Base-by-base conservation (phyloP, 2,113 vertebrate species). In the Phyllopteryx taeniolatus region DNA sequence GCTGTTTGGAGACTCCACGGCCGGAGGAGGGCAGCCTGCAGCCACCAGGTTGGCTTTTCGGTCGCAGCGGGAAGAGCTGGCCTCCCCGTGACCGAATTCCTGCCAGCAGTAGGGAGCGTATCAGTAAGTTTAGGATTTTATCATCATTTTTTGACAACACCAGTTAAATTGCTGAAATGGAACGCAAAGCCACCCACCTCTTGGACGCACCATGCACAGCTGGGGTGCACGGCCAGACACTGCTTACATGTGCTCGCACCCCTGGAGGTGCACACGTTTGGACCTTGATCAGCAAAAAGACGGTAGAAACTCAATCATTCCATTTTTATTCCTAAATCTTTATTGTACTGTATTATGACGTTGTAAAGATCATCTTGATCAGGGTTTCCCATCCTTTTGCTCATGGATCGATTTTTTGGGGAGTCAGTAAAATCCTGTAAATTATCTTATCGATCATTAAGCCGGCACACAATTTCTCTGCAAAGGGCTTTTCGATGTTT, bases 211-310 rank as follows among this genome's bases (percentile, higher is more conserved):
- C 98, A 99, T 0, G 95, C 94, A 33, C 98, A 99, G 77, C 87
- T 87, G 2, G 95, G 95, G 85, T 94, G 95, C 62, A 96, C 95
- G 0, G 95, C 93, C 84, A 99, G 93, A 76, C 98, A 99, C 51
- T 97, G 92, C 82, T 95, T 94, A 77, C 98, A 99, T 79, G 98
- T 97, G 80, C 88, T 96, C 83, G 95, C 95, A 2, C 98, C 98
- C 46, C 96, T 93, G n/a, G 93, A 95, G 7, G 93, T 93, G 80
- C 98, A 99, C 78, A 96, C 93, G 71, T 96, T 97, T 44, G 92
- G 88, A 46, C 93, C 98, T 99, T 89, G 35, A 93, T 80, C 9
- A n/a, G 8, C 14, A 39, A 19, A 42, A 56, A 44, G n/a, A 9
- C n/a, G 31, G 46, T 22, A 65, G 42, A 46, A 46, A 61, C 31